A percentile compares a stretch with the other conserved stretches of the same genome.
These are phyloP conservation scores for Paedocypris micromegethes DNA, from an alignment of 2,797 vertebrate species.

Conservation along the genomic window DNA sequence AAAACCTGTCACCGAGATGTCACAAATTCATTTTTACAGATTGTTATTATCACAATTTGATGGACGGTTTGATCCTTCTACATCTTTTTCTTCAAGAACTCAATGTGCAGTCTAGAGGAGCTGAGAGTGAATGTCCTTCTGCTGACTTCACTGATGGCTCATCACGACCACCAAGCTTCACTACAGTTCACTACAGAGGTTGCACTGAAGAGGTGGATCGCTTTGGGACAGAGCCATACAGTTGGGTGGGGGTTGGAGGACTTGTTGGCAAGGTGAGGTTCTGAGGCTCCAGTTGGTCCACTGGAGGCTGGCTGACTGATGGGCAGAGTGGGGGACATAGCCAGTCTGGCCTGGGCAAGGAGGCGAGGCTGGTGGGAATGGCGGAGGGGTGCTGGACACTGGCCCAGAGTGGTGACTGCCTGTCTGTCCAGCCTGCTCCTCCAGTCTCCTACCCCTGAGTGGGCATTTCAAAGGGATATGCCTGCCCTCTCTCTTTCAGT, in stretches of 20 bases:
- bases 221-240: slow-evolving; percentile 42
- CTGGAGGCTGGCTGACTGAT: slow-evolving; percentile 68
- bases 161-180: slow-evolving; percentile 21
- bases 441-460: slow-evolving; percentile 74
- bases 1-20: too few species aligned
- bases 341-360: slow-evolving; percentile 65
- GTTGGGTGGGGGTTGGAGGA: slow-evolving; percentile 37
- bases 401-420: slow-evolving; percentile 75
- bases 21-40: too few species aligned
- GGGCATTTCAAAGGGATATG: slow-evolving; percentile 76
- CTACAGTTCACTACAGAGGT: slow-evolving; percentile 43
- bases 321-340: slow-evolving; percentile 49
- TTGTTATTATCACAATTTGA: too few species aligned
- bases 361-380: slow-evolving; percentile 65
- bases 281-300: slow-evolving; percentile 66
- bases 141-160: neutral
- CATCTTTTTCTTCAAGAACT: too few species aligned
- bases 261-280: slow-evolving; percentile 46
- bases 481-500: slow-evolving; percentile 62
- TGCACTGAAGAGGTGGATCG: slow-evolving; percentile 46
- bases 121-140: neutral
- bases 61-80: too few species aligned
- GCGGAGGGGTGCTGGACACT: slow-evolving; percentile 66
- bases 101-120: too few species aligned
- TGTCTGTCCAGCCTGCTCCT: slow-evolving; percentile 75